A percentile compares a stretch with the other conserved stretches of the same genome.
These are phyloP conservation scores for Osmerus mordax DNA, from an alignment of 2,113 vertebrate genomes.

Conservation along the genomic window DNA sequence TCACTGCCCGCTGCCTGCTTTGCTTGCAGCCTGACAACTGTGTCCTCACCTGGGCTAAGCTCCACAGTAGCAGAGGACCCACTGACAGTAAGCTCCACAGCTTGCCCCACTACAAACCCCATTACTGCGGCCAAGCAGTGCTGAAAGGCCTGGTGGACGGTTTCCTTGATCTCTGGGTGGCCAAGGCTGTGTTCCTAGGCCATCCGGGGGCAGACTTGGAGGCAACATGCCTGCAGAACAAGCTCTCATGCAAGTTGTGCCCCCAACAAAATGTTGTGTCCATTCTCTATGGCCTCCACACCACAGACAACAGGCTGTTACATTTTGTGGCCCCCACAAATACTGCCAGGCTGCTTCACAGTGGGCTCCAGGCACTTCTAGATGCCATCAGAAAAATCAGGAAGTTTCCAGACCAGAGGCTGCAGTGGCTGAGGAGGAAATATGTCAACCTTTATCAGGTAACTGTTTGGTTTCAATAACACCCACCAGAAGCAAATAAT, in stretches of 20 bases:
- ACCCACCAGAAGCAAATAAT: no score
- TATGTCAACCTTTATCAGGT: slow-evolving; percentile 97
- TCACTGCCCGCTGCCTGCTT: slow-evolving; percentile 89
- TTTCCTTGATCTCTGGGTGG: slow-evolving; percentile 84
- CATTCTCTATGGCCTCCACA: slow-evolving; percentile 89
- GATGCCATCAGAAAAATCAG: slow-evolving; percentile 85
- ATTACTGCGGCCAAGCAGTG: slow-evolving; percentile 74
- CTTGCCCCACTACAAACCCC: slow-evolving; percentile 75
- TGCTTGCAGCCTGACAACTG: slow-evolving; percentile 93
- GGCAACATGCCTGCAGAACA: slow-evolving; percentile 92
- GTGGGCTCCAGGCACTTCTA: slow-evolving; percentile 85
- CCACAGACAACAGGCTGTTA: slow-evolving; percentile 93
- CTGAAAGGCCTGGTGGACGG: slow-evolving; percentile 82
- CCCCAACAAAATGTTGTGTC: slow-evolving; percentile 86
- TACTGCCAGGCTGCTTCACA: slow-evolving; percentile 84
- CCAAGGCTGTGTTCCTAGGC: slow-evolving; percentile 95
- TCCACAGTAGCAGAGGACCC: slow-evolving; percentile 71
- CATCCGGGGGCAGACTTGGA: slow-evolving; percentile 89
- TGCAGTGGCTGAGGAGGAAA: slow-evolving; percentile 94
- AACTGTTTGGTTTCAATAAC: neutral
- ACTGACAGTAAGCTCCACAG: no score
- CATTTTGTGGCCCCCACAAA: slow-evolving; percentile 96
- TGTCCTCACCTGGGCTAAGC: slow-evolving; percentile 90
- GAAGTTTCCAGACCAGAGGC: slow-evolving; percentile 90
- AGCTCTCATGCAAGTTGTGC: slow-evolving; percentile 82